Evolutionary conservation across 2,888 invertebrate genomes (phyloP), one percentile per base, ranked within the genome.

Genomic region (Nomada lathburiana): DNA sequence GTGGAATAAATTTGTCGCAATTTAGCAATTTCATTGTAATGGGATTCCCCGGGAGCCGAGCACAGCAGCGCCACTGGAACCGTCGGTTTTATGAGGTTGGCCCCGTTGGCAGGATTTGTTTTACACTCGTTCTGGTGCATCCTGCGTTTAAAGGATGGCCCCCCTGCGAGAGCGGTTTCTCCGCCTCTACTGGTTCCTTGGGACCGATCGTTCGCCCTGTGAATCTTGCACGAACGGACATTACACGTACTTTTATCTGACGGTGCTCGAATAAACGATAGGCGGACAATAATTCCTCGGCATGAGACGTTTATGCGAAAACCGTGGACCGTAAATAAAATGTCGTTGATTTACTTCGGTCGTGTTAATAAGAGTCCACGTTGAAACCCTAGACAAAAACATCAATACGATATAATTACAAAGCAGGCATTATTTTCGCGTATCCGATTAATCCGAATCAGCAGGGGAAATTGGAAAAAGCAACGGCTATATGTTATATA

Each of bases 121-220:
- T 73, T 81, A 76, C 74, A 59, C 76, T 64, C 55, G 57, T 68
- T 74, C 53, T 18, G 23, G 47, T 57, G 62, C 29, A 63, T 77
- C 77, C 77, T 73, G 60, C 82, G 74, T 84, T 87, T 90, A 89
- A 90, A 87, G 69, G 83, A 88, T 88, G 55, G 55, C 86, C 82
- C 75, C 80, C 88, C 83, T 80, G 50, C 52, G 86, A 76, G 88
- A 69, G 74, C 67, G 80, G 85, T 87, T 78, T 73, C 75, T 88
- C 80, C 0, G 52, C 63, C 68, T 59, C 73, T 63, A 81, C 86
- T 52, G 77, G 80, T 53, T 86, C 64, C 86, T 68, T 47, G 86
- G 86, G 86, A 86, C 77, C 86, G 73, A 86, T 86, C 82, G 78
- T 76, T 80, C 64, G 69, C 63, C 62, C 78, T 16, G 71, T 83